Evolutionary conservation across 2,888 invertebrate genomes (phyloP).

Genomic region (Alcis repandata): DNA sequence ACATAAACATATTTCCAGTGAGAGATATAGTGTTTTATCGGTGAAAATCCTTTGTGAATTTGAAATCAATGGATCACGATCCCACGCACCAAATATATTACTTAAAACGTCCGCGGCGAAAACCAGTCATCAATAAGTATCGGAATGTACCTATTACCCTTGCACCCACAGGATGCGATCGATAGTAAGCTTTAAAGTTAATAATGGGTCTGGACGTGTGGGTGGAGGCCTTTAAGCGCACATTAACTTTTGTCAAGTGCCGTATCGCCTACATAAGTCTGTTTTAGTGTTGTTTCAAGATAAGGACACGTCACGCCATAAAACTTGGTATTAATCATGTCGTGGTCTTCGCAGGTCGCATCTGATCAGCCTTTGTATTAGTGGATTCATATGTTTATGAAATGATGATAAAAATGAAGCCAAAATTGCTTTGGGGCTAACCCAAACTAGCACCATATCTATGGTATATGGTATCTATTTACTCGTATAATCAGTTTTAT

Average conservation of each 20-base stretch:
- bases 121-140: conserved; percentile 56
- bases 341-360: neutral
- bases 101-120: conserved; percentile 52
- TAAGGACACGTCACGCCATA: neutral
- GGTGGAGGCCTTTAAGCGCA: conserved; percentile 47
- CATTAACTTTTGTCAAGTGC: conserved; percentile 55
- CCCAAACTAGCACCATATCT: too few relatives aligned
- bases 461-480: too few relatives aligned
- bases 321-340: neutral
- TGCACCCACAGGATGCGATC: conserved; percentile 43
- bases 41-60: neutral
- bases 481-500: too few relatives aligned
- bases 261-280: conserved; percentile 39
- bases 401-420: too few relatives aligned
- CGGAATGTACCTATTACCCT: conserved; percentile 56
- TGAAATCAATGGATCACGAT: neutral
- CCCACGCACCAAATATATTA: conserved; percentile 14
- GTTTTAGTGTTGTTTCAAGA: conserved; percentile 35
- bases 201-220: conserved; percentile 44
- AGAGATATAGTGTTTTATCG: neutral
- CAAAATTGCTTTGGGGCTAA: too few relatives aligned
- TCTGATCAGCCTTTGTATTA: too few relatives aligned
- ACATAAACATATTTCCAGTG: neutral
- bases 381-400: too few relatives aligned
- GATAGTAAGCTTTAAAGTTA: conserved; percentile 58